phyloP scores from a whole-genome alignment of 1,140 invertebrate species.

The Amyelois transitella region DNA sequence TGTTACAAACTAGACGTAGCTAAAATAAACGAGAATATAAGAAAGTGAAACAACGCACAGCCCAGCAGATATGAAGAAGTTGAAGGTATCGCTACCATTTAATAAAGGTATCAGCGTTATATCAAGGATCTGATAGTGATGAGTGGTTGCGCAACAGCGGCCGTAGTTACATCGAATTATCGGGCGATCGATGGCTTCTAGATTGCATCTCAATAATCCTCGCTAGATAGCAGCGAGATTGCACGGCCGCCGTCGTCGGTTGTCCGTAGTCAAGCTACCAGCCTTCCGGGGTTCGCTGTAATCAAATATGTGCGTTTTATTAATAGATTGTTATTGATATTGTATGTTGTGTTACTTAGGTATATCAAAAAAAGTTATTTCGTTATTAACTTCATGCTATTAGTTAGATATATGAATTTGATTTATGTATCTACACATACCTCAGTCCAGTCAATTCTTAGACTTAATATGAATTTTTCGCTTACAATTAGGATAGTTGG shows the following conservation, averaged over 20 bases:
- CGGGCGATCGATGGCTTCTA: slow-evolving; percentile 59
- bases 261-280: slow-evolving; percentile 35
- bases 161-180: slow-evolving; percentile 58
- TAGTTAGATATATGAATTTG: too few relatives aligned
- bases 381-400: too few relatives aligned
- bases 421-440: too few relatives aligned
- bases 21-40: slow-evolving; percentile 1
- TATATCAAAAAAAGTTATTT: too few relatives aligned
- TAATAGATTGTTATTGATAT: slow-evolving; percentile 2
- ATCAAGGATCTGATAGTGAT: slow-evolving; percentile 48
- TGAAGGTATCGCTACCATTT: slow-evolving; percentile 52
- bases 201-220: slow-evolving; percentile 70
- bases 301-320: slow-evolving; percentile 15
- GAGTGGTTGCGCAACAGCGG: slow-evolving; percentile 51
- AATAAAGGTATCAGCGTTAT: slow-evolving; percentile 59
- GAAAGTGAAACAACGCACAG: slow-evolving; percentile 20
- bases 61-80: slow-evolving; percentile 2
- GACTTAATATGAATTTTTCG: too few relatives aligned
- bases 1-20: not conserved
- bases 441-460: too few relatives aligned
- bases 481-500: too few relatives aligned
- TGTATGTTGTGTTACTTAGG: too few relatives aligned
- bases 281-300: slow-evolving; percentile 40
- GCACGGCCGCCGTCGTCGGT: slow-evolving; percentile 31
- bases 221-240: slow-evolving; percentile 58